phyloP scores from a whole-genome alignment of 2,888 invertebrate genomes.

The Cryptophagus acutangulus region DNA sequence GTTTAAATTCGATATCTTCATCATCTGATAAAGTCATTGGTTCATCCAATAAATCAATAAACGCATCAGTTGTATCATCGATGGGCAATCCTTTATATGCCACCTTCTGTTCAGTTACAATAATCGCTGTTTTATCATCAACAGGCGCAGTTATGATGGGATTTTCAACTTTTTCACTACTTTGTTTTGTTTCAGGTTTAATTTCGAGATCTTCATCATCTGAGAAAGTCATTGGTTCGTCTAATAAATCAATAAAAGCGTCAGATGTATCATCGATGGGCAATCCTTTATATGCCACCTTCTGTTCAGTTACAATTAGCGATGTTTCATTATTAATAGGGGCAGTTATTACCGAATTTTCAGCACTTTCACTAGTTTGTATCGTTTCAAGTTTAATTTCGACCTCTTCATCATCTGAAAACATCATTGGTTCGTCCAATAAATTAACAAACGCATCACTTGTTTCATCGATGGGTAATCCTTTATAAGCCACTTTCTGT shows the following conservation, averaged over 20 bases:
- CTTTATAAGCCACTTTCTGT: slow-evolving; percentile 24
- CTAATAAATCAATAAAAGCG: slow-evolving; percentile 28
- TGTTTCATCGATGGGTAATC: slow-evolving; percentile 28
- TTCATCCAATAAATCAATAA: slow-evolving; percentile 33
- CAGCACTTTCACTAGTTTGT: not conserved
- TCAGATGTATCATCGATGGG: slow-evolving; percentile 31
- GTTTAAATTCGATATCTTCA: no score
- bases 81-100: slow-evolving; percentile 29
- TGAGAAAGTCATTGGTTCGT: slow-evolving; percentile 34
- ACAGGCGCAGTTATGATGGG: not conserved
- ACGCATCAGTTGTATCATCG: slow-evolving; percentile 25
- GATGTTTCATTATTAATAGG: not conserved
- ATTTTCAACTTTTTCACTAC: slow-evolving; percentile 16
- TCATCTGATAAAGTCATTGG: slow-evolving; percentile 31
- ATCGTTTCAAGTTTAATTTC: not conserved
- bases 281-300: slow-evolving; percentile 26
- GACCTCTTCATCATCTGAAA: slow-evolving; percentile 42
- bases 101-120: slow-evolving; percentile 15
- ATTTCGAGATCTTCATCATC: slow-evolving; percentile 29
- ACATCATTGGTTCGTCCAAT: slow-evolving; percentile 41
- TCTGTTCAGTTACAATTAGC: slow-evolving; percentile 8
- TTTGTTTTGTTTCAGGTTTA: not conserved
- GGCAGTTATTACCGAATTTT: not conserved
- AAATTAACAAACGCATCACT: slow-evolving; percentile 28
- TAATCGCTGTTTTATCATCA: slow-evolving; percentile 28